Evolutionary conservation across 2,113 vertebrate species (phyloP), one percentile per base, ranked within the genome.

Genomic region (Ageneiosus marmoratus): DNA sequence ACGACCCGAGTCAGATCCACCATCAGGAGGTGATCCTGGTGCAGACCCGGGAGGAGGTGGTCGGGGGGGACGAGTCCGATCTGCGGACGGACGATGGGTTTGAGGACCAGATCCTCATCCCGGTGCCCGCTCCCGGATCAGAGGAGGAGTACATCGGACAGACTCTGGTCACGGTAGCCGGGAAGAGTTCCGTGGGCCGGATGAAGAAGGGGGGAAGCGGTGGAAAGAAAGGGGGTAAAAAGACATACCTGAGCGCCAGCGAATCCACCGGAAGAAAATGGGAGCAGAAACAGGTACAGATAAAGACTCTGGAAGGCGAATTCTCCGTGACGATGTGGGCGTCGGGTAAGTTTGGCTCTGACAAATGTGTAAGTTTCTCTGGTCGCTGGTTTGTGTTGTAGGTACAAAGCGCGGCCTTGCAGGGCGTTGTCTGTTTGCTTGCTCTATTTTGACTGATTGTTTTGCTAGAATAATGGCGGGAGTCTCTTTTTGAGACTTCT

Each of bases 281-380:
- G 97, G 97, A 99, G 90, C 97, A 99, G 94, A 99, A 99, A 92
- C 97, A 98, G 93, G 97, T 99, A 92, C 97, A 99, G 91, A 98
- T 98, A 95, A 99, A 99, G 95, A 98, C 97, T 87, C 94, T 98
- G 94, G 97, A 98, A 90, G 97, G 97, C 89, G 97, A 99, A 89
- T 98, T 99, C 89, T 99, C 97, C 72, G 97, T 98, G 87, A 98
- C 97, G 83, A 98, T 99, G 97, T 99, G 97, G 97, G 96, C 97
- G 84, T 98, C 97, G 93, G 97, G 96, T 97, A 89, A 95, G 95
- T 93, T 89, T 24, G 5, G 9, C 18, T 24, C 2, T 24, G 37
- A 5, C 16, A 79, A 67, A 70, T 86, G 18, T 80, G 65, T 12
- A 65, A 67, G 58, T 77, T 60, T 62, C 58, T 69, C 82, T 51